Evolutionary conservation across 2,113 vertebrate species (phyloP).

Genomic region (Coptodon bakossiorum): DNA sequence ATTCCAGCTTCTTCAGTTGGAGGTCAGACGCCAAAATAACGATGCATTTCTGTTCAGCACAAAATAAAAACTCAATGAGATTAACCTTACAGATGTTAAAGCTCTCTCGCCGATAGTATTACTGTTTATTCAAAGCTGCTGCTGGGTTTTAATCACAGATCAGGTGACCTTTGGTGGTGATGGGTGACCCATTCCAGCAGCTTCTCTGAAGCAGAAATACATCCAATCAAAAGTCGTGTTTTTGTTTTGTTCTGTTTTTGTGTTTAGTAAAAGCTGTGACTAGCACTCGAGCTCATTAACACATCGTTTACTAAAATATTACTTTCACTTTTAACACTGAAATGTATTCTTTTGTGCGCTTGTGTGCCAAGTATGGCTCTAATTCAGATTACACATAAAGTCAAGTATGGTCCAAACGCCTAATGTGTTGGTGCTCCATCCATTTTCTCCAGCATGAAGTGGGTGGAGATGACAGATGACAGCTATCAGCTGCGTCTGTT

Average conservation of each 20-base stretch:
- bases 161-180: background rate
- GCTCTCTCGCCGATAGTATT: background rate
- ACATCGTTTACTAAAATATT: background rate
- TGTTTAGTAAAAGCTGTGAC: background rate
- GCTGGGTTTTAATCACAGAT: background rate
- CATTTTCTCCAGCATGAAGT: background rate
- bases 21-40: background rate
- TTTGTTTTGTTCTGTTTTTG: background rate
- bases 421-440: background rate
- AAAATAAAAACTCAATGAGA: rapidly evolving
- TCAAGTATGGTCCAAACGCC: background rate
- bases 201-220: background rate
- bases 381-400: background rate
- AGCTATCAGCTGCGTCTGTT: background rate
- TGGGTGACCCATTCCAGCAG: background rate
- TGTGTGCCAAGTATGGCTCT: background rate
- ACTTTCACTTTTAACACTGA: background rate
- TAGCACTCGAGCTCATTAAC: background rate
- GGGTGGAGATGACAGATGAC: background rate
- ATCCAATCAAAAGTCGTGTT: background rate
- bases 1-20: background rate
- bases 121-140: background rate
- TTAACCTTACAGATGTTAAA: background rate
- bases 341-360: background rate
- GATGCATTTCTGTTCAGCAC: background rate